These are phyloP conservation scores for Pseudomyrmex concolor DNA, from an alignment of 1,140 invertebrate species.

Conservation along the genomic window DNA sequence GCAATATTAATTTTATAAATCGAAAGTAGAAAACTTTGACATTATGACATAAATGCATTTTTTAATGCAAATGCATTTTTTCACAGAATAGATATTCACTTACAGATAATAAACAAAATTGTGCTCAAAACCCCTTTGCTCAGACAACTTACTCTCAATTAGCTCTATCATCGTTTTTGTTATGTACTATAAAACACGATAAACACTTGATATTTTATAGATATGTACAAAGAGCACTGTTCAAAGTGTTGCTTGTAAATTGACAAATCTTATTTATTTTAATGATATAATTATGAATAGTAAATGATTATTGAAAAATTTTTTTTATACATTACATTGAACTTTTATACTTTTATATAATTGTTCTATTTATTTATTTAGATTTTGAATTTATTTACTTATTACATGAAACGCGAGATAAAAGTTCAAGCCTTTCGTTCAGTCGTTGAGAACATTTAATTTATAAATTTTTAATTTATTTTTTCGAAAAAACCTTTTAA, in stretches of 20 bases:
- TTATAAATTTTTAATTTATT: background rate
- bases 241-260: too few relatives aligned
- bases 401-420: background rate
- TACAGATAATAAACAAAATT: constrained; percentile 11
- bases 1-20: constrained; percentile 1
- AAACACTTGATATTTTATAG: too few relatives aligned
- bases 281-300: too few relatives aligned
- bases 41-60: constrained; percentile 7
- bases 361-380: too few relatives aligned
- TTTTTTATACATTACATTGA: too few relatives aligned
- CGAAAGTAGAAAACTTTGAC: background rate
- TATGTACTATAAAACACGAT: too few relatives aligned
- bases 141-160: constrained; percentile 4
- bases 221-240: too few relatives aligned
- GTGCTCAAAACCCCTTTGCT: background rate
- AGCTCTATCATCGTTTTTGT: background rate
- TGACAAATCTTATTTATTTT: too few relatives aligned
- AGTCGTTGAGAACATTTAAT: background rate
- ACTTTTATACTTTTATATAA: too few relatives aligned
- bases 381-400: too few relatives aligned
- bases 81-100: background rate
- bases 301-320: too few relatives aligned
- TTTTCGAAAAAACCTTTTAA: background rate
- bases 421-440: background rate
- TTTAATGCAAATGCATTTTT: too few relatives aligned